A percentile compares a stretch with the other conserved stretches of the same genome.
Conservation (phyloP, 1,140 invertebrate genomes). For the Penaeus vannamei region DNA sequence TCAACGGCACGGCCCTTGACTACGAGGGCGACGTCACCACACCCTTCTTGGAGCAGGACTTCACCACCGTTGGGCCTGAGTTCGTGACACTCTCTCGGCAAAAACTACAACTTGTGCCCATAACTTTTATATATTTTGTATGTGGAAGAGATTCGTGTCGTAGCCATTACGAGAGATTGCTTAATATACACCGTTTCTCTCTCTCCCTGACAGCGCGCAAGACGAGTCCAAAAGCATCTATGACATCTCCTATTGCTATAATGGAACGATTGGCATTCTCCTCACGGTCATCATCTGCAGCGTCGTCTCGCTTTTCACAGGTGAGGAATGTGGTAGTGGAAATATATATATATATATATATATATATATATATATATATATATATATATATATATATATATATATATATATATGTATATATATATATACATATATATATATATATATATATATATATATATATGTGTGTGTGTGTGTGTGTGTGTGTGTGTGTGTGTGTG, state of each 20-base stretch:
- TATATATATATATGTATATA: too few relatives aligned
- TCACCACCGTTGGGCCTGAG: not conserved
- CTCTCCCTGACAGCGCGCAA: too few relatives aligned
- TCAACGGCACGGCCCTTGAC: too few relatives aligned
- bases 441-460: not conserved
- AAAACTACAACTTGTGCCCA: too few relatives aligned
- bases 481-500: not conserved
- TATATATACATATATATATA: constrained; percentile 15
- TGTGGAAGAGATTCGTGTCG: too few relatives aligned
- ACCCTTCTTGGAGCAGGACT: too few relatives aligned
- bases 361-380: too few relatives aligned
- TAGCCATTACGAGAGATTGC: too few relatives aligned
- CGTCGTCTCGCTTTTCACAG: not conserved
- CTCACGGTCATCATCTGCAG: not conserved
- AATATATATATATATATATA: constrained; percentile 11
- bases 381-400: too few relatives aligned
- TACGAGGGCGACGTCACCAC: too few relatives aligned
- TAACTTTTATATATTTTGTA: too few relatives aligned
- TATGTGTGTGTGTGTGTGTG: not conserved
- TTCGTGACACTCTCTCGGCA: not conserved
- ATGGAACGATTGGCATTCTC: not conserved
- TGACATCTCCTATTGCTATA: constrained; percentile 25
- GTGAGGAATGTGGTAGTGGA: not conserved
- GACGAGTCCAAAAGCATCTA: not conserved
- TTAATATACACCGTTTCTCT: too few relatives aligned